Evolutionary conservation across 2,797 vertebrate species (phyloP).

Genomic region (Sebastes taczanowskii): DNA sequence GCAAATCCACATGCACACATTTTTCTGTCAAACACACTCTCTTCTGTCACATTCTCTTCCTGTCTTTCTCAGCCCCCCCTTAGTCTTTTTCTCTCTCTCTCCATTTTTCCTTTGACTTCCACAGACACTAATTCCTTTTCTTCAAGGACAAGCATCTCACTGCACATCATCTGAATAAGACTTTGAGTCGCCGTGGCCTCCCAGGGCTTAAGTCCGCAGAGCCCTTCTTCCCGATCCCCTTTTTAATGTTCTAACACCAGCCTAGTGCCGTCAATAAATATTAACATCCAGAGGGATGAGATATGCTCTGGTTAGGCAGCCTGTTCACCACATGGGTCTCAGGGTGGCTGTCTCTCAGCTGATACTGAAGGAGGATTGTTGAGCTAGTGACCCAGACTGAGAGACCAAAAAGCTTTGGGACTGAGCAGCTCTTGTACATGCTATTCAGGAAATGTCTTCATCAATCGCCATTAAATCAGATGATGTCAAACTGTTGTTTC

Average conservation of each 20-base stretch:
- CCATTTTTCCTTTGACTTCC: constrained; percentile 76
- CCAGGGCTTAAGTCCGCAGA: constrained; percentile 74
- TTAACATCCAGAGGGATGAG: constrained; percentile 74
- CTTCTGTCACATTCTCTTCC: constrained; percentile 54
- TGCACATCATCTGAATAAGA: constrained; percentile 82
- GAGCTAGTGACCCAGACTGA: constrained; percentile 53
- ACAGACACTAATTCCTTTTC: constrained; percentile 89
- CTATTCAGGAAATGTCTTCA: constrained; percentile 26
- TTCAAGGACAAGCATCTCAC: constrained; percentile 82
- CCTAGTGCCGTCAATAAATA: constrained; percentile 78
- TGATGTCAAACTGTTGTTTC: constrained; percentile 35
- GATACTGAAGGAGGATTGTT: constrained; percentile 57
- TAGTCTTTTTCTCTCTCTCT: constrained; percentile 32
- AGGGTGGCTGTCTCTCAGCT: constrained; percentile 60
- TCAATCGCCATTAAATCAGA: constrained; percentile 20
- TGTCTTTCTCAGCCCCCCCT: constrained; percentile 17
- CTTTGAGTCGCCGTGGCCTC: constrained; percentile 76
- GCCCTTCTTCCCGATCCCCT: constrained; percentile 71
- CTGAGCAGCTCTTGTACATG: constrained; percentile 27
- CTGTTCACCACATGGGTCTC: constrained; percentile 63
- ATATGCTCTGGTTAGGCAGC: constrained; percentile 64
- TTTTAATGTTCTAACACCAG: constrained; percentile 80
- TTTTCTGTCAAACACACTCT: constrained; percentile 57
- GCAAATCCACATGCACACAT: constrained; percentile 50
- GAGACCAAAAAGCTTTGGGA: constrained; percentile 22